These are phyloP conservation scores for Fringilla coelebs DNA, from an alignment of 2,797 vertebrate genomes.

Conservation along the genomic window DNA sequence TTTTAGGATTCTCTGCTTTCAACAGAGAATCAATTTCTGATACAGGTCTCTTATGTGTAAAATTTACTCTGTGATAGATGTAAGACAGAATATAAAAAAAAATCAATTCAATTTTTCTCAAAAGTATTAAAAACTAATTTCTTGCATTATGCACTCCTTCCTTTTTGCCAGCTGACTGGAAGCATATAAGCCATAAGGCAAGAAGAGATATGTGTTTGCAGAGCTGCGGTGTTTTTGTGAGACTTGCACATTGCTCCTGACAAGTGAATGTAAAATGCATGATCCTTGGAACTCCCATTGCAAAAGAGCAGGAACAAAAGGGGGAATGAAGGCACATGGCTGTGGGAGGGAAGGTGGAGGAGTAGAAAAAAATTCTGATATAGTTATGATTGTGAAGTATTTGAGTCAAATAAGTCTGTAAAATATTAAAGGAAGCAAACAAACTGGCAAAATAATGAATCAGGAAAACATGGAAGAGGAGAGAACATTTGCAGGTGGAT, in stretches of 20 bases:
- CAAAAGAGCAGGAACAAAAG: neutral
- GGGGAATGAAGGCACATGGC: neutral
- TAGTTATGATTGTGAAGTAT: neutral
- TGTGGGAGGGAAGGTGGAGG: neutral
- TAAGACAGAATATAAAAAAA: neutral
- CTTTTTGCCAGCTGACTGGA: neutral
- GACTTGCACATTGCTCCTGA: conserved; percentile 48
- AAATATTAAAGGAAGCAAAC: neutral
- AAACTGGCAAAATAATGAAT: neutral
- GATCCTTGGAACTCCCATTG: neutral
- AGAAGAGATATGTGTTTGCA: neutral
- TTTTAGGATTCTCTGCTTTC: neutral
- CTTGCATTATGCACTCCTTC: neutral
- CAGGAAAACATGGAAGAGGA: neutral
- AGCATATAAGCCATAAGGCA: neutral
- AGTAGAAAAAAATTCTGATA: neutral
- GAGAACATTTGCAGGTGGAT: conserved; percentile 15
- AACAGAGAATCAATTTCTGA: neutral
- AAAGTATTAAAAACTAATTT: neutral
- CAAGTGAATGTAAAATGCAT: conserved; percentile 33
- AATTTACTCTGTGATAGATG: neutral
- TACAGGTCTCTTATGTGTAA: neutral
- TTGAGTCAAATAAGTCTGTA: neutral
- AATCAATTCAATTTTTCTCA: neutral
- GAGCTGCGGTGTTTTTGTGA: neutral